phyloP scores from a whole-genome alignment of 2,797 vertebrate genomes.

The Sparus aurata region DNA sequence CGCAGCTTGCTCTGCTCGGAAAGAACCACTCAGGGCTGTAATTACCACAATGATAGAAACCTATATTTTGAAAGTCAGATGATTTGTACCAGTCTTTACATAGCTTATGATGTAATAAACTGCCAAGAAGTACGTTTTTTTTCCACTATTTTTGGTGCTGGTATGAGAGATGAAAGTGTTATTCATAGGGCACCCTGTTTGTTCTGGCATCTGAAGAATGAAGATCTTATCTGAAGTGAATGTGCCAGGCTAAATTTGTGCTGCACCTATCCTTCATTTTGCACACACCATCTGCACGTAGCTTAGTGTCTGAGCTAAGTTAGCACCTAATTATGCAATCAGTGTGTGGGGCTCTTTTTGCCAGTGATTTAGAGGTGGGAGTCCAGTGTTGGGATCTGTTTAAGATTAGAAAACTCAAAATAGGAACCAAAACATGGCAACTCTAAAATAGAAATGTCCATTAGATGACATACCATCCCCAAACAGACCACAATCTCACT shows the following conservation, averaged over 20 bases:
- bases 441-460: constrained; percentile 48
- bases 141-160: background rate
- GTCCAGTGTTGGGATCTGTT: constrained; percentile 28
- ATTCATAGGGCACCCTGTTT: background rate
- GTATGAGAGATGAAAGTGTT: constrained; percentile 1
- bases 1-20: constrained; percentile 35
- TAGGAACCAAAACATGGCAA: constrained; percentile 34
- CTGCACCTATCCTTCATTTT: constrained; percentile 51
- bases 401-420: constrained; percentile 38
- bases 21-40: constrained; percentile 58
- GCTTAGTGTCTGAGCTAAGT: constrained; percentile 41
- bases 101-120: constrained; percentile 40
- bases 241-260: constrained; percentile 9
- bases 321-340: constrained; percentile 69
- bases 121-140: constrained; percentile 17
- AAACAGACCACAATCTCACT: constrained; percentile 1
- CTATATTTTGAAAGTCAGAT: constrained; percentile 64
- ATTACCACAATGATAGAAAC: constrained; percentile 67
- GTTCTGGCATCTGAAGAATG: constrained; percentile 16
- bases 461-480: constrained; percentile 12
- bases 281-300: constrained; percentile 7
- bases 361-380: constrained; percentile 24
- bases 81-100: constrained; percentile 60
- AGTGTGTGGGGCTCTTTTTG: constrained; percentile 36
- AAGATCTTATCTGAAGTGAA: constrained; percentile 32